A percentile compares a stretch with the other conserved stretches of the same genome.
These are phyloP conservation scores for Crotalus tigris DNA, from an alignment of 2,113 vertebrate species.

Conservation along the genomic window DNA sequence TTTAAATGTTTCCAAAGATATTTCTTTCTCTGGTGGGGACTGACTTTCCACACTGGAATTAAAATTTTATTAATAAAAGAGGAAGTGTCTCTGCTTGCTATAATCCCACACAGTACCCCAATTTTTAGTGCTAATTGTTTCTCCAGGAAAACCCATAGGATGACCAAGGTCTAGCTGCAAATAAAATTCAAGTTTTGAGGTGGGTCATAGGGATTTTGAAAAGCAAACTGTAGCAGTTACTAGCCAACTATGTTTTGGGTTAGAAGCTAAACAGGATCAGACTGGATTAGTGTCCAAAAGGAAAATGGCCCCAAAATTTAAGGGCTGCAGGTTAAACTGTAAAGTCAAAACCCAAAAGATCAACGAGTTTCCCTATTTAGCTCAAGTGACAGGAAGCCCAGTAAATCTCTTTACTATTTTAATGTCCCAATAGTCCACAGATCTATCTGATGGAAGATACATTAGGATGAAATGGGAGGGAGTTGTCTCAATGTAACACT, in stretches of 20 bases:
- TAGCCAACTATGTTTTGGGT: not conserved
- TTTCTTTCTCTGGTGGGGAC: no score
- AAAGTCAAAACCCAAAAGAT: not conserved
- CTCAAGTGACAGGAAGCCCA: not conserved
- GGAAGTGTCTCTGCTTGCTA: not conserved
- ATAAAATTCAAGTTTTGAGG: not conserved
- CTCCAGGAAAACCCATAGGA: not conserved
- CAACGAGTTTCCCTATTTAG: not conserved
- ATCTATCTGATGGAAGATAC: not conserved
- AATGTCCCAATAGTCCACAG: not conserved
- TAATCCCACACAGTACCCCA: not conserved
- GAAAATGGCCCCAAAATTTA: not conserved
- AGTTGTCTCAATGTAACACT: not conserved
- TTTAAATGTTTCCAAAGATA: no score
- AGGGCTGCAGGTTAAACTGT: not conserved
- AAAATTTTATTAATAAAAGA: not conserved
- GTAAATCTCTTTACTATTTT: not conserved
- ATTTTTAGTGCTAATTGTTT: not conserved
- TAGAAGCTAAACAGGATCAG: not conserved
- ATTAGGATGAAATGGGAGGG: not conserved
- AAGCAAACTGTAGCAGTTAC: not conserved
- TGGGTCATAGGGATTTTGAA: not conserved
- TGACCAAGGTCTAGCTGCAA: not conserved
- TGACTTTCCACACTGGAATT: not conserved
- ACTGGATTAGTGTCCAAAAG: not conserved